A percentile compares a stretch with the other conserved stretches of the same genome.
Conservation (phyloP, 2,797 vertebrate species). For the Glyptemys insculpta region DNA sequence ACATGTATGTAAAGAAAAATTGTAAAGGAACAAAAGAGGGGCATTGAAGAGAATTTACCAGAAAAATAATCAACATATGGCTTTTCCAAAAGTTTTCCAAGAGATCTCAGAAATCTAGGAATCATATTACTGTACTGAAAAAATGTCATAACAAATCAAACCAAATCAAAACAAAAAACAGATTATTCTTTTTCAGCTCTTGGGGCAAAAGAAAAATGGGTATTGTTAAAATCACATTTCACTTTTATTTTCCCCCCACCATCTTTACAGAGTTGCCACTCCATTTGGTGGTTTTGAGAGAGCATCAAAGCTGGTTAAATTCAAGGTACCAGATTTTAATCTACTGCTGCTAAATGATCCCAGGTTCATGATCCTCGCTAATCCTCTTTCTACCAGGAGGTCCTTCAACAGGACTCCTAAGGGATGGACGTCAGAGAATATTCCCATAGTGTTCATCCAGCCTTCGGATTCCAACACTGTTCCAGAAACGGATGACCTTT, state of each 20-base stretch:
- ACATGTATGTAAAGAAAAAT: neutral
- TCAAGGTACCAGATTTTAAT: slow-evolving; percentile 86
- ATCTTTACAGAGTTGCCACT: slow-evolving; percentile 90
- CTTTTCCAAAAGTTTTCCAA: neutral
- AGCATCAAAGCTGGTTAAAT: slow-evolving; percentile 86
- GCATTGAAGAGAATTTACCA: neutral
- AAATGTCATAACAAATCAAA: neutral
- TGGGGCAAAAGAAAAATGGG: neutral
- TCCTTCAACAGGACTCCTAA: slow-evolving; percentile 95
- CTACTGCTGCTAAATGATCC: slow-evolving; percentile 82
- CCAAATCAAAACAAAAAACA: neutral
- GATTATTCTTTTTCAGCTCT: slow-evolving; percentile 10
- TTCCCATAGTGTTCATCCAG: slow-evolving; percentile 80
- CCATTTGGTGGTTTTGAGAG: slow-evolving; percentile 95
- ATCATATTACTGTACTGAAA: neutral
- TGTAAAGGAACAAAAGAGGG: neutral
- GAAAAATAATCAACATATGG: neutral
- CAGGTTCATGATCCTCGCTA: slow-evolving; percentile 83
- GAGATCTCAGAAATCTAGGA: neutral
- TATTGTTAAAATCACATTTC: slow-evolving; percentile 25
- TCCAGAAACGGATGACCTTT: slow-evolving; percentile 97
- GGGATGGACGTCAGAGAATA: slow-evolving; percentile 88
- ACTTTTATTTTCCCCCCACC: slow-evolving; percentile 61
- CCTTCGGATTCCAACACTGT: slow-evolving; percentile 79
- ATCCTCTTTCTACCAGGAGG: slow-evolving; percentile 84